A percentile compares a stretch with the other conserved stretches of the same genome.
phyloP scores from a whole-genome alignment of 2,797 vertebrate genomes.

The Vireo griseus region DNA sequence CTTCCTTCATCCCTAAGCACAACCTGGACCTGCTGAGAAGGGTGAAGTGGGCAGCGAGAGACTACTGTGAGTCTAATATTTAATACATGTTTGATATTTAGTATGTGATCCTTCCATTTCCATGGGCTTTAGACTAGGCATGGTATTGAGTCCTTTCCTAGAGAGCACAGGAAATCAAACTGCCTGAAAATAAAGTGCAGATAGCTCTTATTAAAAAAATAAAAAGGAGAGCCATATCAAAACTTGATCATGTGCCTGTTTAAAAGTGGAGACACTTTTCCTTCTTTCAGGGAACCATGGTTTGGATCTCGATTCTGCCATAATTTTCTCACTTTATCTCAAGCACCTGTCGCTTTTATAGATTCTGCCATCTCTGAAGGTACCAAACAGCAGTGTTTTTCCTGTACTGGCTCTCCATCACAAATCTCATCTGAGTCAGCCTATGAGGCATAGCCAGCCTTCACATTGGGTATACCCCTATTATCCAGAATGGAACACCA shows the following conservation, averaged over 20 bases:
- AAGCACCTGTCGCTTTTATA: background rate
- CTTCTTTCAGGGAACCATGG: background rate
- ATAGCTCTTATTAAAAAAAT: background rate
- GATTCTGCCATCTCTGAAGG: background rate
- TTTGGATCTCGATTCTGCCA: background rate
- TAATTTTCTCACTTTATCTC: background rate
- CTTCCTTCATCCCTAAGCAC: background rate
- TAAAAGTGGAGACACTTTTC: background rate
- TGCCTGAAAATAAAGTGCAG: background rate
- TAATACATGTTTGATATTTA: background rate
- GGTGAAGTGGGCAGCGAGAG: background rate
- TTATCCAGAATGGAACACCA: background rate
- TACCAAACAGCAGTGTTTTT: background rate
- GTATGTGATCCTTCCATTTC: background rate
- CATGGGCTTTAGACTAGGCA: background rate
- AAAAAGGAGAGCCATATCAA: background rate
- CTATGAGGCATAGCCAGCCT: accelerated
- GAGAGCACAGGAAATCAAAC: background rate
- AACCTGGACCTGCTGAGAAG: background rate
- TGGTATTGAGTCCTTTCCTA: background rate
- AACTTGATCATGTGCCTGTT: background rate
- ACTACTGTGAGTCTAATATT: background rate
- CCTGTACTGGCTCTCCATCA: background rate
- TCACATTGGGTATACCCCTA: accelerated
- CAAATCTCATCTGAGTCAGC: background rate